These are phyloP conservation scores for Mus spretus DNA, from an alignment of 2,797 vertebrate species.

Conservation along the genomic window DNA sequence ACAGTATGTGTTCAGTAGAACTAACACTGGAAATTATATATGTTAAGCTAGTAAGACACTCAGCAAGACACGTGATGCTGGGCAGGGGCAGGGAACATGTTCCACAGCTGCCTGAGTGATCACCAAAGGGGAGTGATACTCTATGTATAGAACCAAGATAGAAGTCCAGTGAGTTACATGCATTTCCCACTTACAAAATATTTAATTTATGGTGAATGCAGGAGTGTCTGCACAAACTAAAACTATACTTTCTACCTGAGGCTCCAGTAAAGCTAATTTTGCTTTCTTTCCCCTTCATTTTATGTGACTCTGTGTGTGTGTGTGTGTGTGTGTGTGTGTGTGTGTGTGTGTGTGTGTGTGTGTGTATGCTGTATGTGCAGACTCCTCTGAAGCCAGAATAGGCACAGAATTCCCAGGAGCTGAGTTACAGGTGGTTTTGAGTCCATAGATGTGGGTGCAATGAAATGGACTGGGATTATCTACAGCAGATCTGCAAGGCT, in stretches of 20 bases:
- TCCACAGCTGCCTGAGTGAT: not conserved
- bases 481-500: not conserved
- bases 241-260: not conserved
- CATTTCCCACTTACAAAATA: not conserved
- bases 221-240: not conserved
- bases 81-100: not conserved
- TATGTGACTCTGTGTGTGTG: not conserved
- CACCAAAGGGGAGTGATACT: not conserved
- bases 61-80: not conserved
- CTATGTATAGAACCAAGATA: not conserved
- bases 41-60: not conserved
- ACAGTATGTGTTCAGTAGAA: not conserved
- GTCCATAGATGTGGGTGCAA: not conserved
- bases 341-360: not conserved
- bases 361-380: accelerated
- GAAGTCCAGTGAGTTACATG: not conserved
- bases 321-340: not conserved
- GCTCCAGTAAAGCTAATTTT: not conserved
- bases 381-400: not conserved
- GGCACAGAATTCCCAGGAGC: not conserved
- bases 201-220: not conserved
- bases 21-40: not conserved
- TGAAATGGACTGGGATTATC: not conserved
- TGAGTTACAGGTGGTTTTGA: not conserved
- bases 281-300: not conserved